Conservation (phyloP, 2,113 vertebrate genomes). For the Halichoerus grypus region DNA sequence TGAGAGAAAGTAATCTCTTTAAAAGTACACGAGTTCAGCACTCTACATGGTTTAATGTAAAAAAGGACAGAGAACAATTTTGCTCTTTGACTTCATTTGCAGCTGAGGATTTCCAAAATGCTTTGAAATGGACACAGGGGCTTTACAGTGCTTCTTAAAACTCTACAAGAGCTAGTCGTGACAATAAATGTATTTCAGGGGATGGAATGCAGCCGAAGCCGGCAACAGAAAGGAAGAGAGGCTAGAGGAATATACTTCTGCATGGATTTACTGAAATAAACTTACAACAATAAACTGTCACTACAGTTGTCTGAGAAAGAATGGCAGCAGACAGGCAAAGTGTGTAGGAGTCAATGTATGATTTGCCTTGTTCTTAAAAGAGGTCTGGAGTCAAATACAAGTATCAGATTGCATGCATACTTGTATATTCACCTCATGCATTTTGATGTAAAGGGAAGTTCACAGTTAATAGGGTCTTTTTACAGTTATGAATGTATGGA, state of each 20-base stretch:
- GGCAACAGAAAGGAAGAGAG: slow-evolving; percentile 2
- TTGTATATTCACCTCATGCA: background rate
- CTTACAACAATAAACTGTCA: background rate
- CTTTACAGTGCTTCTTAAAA: slow-evolving; percentile 30
- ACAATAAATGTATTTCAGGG: background rate
- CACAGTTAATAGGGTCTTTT: background rate
- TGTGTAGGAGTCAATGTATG: background rate
- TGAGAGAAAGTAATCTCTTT: background rate
- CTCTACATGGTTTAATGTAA: slow-evolving; percentile 12
- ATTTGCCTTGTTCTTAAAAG: slow-evolving; percentile 29
- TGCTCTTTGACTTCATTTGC: slow-evolving; percentile 64
- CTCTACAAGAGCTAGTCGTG: background rate
- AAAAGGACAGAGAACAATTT: slow-evolving; percentile 50
- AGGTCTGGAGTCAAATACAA: background rate
- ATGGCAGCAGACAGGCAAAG: background rate
- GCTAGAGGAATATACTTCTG: background rate
- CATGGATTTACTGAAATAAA: slow-evolving; percentile 40
- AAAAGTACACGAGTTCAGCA: background rate
- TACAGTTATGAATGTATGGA: background rate
- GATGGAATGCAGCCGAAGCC: background rate
- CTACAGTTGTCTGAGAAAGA: slow-evolving; percentile 16
- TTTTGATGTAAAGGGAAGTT: background rate
- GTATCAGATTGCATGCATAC: background rate
- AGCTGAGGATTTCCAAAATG: slow-evolving; percentile 44
- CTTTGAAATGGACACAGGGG: slow-evolving; percentile 10